phyloP scores from a whole-genome alignment of 2,888 invertebrate genomes.

The Lasius fuliginosus region DNA sequence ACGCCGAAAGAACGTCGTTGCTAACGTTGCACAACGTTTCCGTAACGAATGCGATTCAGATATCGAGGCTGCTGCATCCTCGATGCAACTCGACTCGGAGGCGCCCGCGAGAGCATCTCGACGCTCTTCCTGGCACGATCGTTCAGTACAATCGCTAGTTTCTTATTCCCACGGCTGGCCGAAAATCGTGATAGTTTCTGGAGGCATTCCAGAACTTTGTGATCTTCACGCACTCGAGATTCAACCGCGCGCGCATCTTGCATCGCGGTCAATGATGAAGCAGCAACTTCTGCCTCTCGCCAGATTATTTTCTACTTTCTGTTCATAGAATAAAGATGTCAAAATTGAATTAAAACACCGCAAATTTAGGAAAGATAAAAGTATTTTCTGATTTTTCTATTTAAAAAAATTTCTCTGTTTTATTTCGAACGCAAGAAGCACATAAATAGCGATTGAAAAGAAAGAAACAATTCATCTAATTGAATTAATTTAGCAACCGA shows the following conservation, averaged over 20 bases:
- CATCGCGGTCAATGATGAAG: conserved; percentile 41
- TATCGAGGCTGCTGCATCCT: conserved; percentile 43
- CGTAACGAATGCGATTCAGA: conserved; percentile 67
- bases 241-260: conserved; percentile 53
- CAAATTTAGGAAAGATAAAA: not conserved
- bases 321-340: not conserved
- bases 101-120: conserved; percentile 58
- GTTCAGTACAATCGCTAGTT: conserved; percentile 54
- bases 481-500: not conserved
- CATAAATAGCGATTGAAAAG: not conserved
- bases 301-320: not conserved
- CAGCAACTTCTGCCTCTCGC: not conserved
- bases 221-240: conserved; percentile 60
- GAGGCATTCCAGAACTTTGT: conserved; percentile 67
- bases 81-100: conserved; percentile 53
- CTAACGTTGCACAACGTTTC: conserved; percentile 20
- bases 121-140: conserved; percentile 66
- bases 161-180: conserved; percentile 55
- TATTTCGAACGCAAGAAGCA: not conserved
- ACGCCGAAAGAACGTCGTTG: not conserved
- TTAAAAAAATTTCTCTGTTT: not conserved
- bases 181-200: conserved; percentile 66
- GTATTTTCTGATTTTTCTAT: not conserved
- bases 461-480: not conserved
- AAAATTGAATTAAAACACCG: not conserved